These are phyloP conservation scores for Pseudeuparius sepicola DNA, from an alignment of 2,888 invertebrate species.

Conservation along the genomic window DNA sequence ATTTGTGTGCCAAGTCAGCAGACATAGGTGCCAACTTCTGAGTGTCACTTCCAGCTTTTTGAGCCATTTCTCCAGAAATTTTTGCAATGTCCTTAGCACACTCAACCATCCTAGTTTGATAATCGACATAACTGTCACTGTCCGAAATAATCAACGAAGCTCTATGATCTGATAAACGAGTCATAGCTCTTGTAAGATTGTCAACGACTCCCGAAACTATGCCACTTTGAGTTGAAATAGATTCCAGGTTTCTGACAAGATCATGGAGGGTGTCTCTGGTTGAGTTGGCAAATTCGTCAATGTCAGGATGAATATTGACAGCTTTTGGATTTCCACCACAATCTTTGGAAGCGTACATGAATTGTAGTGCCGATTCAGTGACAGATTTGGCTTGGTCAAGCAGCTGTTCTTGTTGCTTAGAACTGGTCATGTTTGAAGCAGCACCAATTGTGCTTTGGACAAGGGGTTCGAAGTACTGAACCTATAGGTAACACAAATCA, in stretches of 20 bases:
- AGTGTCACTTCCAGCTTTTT: conserved; percentile 71
- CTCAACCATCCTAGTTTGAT: conserved; percentile 94
- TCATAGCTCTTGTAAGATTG: conserved; percentile 81
- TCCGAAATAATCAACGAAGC: conserved; percentile 62
- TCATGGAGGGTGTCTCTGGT: conserved; percentile 75
- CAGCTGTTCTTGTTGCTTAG: conserved; percentile 74
- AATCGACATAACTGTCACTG: conserved; percentile 79
- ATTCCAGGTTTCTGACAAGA: conserved; percentile 67
- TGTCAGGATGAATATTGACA: conserved; percentile 64
- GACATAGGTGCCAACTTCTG: conserved; percentile 64
- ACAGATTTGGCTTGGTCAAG: conserved; percentile 92
- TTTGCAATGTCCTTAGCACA: conserved; percentile 89
- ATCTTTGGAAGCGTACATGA: conserved; percentile 76
- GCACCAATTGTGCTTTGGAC: conserved; percentile 77
- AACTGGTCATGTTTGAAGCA: conserved; percentile 80
- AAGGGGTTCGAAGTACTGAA: conserved; percentile 76
- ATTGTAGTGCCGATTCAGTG: conserved; percentile 80
- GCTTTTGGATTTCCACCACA: conserved; percentile 93
- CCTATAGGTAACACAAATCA: no score
- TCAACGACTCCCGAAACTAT: conserved; percentile 85
- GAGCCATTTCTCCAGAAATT: conserved; percentile 86
- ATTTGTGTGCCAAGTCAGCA: conserved; percentile 78
- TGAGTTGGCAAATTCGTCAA: conserved; percentile 71
- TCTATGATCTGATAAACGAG: conserved; percentile 64
- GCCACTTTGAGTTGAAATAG: conserved; percentile 78